A percentile compares a stretch with the other conserved stretches of the same genome.
These are phyloP conservation scores for Drosophila gunungcola DNA, from an alignment of 1,140 invertebrate species.

Conservation along the genomic window DNA sequence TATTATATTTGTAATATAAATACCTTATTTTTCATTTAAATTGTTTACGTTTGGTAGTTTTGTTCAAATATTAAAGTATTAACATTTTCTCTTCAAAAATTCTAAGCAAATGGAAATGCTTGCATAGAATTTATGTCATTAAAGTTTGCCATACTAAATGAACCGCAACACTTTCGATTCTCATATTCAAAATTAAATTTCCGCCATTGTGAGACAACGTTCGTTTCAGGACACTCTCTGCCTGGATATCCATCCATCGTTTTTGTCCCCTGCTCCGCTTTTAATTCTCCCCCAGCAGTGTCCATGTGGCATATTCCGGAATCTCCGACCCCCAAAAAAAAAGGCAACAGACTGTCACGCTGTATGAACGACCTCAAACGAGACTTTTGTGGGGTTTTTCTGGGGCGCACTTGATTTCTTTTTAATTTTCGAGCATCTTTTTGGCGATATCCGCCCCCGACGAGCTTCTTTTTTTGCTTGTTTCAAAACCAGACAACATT, in stretches of 20 bases:
- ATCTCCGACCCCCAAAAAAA: not conserved
- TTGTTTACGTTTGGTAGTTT: too few species aligned
- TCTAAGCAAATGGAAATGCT: not conserved
- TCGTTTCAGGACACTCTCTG: not conserved
- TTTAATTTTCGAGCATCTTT: conserved; percentile 23
- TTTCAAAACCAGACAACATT: conserved; percentile 30
- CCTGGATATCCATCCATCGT: conserved; percentile 12
- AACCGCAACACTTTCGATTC: conserved; percentile 3
- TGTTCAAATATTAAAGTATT: too few species aligned
- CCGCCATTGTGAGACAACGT: not conserved
- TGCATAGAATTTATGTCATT: not conserved
- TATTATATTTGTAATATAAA: too few species aligned
- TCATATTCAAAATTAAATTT: conserved; percentile 10
- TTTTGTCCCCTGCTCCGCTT: conserved; percentile 7
- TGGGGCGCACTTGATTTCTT: conserved; percentile 34
- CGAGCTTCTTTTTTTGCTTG: conserved; percentile 12
- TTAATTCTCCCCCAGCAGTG: conserved; percentile 6
- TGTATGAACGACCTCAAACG: conserved; percentile 42
- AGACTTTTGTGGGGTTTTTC: conserved; percentile 9
- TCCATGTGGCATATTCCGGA: conserved; percentile 28
- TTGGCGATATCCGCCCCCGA: not conserved
- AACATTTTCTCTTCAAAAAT: too few species aligned
- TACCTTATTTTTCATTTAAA: too few species aligned
- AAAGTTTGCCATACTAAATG: not conserved
- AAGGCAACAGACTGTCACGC: conserved; percentile 38